phyloP scores from a whole-genome alignment of 2,797 vertebrate genomes.

The Micropoecilia bifurca region DNA sequence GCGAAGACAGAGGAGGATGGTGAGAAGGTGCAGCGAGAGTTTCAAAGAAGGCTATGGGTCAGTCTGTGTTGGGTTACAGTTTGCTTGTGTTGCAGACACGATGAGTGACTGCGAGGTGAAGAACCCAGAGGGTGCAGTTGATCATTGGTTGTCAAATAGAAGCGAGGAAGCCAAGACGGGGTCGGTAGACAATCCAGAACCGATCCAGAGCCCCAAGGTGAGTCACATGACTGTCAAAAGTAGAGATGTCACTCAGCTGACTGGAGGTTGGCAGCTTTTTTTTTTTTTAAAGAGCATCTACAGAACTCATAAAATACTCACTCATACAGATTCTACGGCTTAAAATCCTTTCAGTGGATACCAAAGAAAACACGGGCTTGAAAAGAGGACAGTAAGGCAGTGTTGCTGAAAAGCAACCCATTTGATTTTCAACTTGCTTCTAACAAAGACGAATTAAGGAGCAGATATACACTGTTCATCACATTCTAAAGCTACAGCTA shows the following conservation, averaged over 20 bases:
- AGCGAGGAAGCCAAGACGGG: conserved; percentile 34
- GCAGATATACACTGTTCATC: neutral
- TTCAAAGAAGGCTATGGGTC: neutral
- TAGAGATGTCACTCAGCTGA: neutral
- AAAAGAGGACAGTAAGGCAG: neutral
- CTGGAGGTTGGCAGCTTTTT: neutral
- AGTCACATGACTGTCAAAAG: neutral
- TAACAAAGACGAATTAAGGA: neutral
- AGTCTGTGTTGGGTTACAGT: neutral
- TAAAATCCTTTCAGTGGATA: neutral
- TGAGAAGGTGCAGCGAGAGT: conserved; percentile 16
- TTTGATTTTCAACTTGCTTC: neutral
- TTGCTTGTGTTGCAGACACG: conserved; percentile 49
- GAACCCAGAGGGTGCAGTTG: conserved; percentile 50
- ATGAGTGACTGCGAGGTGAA: conserved; percentile 50
- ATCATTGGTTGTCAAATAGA: conserved; percentile 52
- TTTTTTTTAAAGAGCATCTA: too few relatives aligned
- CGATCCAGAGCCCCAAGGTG: conserved; percentile 57
- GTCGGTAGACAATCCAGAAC: conserved; percentile 16
- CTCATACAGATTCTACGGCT: neutral
- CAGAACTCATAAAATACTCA: neutral
- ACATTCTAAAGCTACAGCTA: neutral
- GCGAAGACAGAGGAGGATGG: conserved; percentile 33
- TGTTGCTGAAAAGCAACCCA: neutral
- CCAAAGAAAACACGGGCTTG: neutral